Conservation (phyloP, 1,140 invertebrate species). For the Caerostris darwini region DNA sequence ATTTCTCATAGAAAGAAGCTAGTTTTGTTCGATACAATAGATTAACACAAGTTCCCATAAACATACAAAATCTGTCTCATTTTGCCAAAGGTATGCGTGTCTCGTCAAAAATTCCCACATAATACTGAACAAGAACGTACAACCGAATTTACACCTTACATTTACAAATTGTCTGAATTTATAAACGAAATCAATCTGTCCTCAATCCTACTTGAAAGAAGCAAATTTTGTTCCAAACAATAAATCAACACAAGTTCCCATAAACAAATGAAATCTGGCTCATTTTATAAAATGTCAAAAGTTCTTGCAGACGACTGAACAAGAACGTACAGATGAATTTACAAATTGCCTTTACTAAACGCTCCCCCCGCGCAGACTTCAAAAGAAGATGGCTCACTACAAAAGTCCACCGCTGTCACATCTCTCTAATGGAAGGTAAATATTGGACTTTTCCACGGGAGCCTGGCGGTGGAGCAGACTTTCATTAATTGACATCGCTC, state of each 20-base stretch:
- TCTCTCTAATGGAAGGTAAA: slow-evolving; percentile 44
- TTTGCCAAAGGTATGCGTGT: background rate
- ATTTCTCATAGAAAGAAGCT: too few relatives aligned
- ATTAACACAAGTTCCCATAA: background rate
- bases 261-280: background rate
- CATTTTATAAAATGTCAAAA: background rate
- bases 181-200: too few relatives aligned
- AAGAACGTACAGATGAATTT: background rate
- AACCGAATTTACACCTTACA: background rate
- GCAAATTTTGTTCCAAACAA: too few relatives aligned
- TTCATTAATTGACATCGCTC: slow-evolving; percentile 25
- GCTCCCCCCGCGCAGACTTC: too few relatives aligned
- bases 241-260: background rate
- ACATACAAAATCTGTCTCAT: background rate
- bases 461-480: background rate
- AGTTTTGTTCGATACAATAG: too few relatives aligned
- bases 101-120: background rate
- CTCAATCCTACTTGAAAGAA: too few relatives aligned
- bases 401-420: background rate
- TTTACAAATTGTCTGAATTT: background rate
- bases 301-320: background rate
- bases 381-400: background rate
- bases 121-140: background rate
- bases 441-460: slow-evolving; percentile 6
- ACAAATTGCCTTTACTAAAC: background rate